Conservation (phyloP, 2,797 vertebrate genomes). For the Eupleurogrammus muticus region DNA sequence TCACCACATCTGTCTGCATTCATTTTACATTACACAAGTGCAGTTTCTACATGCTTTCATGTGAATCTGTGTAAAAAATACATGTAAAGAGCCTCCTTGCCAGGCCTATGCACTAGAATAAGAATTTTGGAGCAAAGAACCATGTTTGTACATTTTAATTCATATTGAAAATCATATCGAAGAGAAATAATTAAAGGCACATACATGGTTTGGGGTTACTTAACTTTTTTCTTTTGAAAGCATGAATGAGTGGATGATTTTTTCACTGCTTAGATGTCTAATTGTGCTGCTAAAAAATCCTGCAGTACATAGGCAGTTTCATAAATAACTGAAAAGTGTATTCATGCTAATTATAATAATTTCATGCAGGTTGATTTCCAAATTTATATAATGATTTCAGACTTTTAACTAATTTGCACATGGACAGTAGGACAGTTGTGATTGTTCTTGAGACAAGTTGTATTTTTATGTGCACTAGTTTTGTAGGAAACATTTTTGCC, state of each 20-base stretch:
- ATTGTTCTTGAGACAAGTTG: constrained; percentile 73
- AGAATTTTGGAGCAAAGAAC: constrained; percentile 32
- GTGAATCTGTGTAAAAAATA: constrained; percentile 41
- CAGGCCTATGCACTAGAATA: constrained; percentile 61
- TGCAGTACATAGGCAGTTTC: constrained; percentile 47
- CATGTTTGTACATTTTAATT: constrained; percentile 46
- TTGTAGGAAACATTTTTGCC: constrained; percentile 71
- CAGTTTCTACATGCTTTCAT: constrained; percentile 54
- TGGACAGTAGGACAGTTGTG: constrained; percentile 57
- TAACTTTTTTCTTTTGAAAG: constrained; percentile 27
- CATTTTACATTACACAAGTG: constrained; percentile 33
- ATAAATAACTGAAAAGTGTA: constrained; percentile 43
- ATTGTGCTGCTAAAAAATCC: constrained; percentile 21
- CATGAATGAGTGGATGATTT: constrained; percentile 5
- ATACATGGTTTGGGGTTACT: constrained; percentile 32
- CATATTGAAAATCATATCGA: constrained; percentile 33
- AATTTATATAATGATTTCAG: constrained; percentile 42
- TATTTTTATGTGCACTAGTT: constrained; percentile 83
- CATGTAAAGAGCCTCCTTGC: constrained; percentile 32
- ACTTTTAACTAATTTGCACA: constrained; percentile 70
- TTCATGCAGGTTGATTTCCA: constrained; percentile 47
- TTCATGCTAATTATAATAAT: constrained; percentile 45
- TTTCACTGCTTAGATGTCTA: constrained; percentile 23
- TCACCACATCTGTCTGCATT: constrained; percentile 53
- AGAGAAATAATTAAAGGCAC: constrained; percentile 39